A percentile compares a stretch with the other conserved stretches of the same genome.
phyloP scores from a whole-genome alignment of 2,888 invertebrate species.

The Tineola bisselliella region DNA sequence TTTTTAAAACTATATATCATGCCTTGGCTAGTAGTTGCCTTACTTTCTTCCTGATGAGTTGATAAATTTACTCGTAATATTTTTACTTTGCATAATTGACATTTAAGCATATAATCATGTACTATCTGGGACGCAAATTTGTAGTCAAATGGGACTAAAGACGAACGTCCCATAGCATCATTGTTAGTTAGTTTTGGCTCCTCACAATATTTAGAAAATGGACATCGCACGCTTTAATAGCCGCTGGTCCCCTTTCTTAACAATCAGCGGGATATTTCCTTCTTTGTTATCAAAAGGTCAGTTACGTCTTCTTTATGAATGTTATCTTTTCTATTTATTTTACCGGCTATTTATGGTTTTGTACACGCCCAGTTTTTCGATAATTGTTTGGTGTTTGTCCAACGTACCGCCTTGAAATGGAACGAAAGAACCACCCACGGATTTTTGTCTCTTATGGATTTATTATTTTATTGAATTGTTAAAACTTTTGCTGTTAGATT shows the following conservation, averaged over 20 bases:
- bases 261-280: slow-evolving; percentile 51
- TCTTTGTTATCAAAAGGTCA: slow-evolving; percentile 52
- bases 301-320: slow-evolving; percentile 34
- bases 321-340: neutral
- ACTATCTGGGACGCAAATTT: too few relatives aligned
- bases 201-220: neutral
- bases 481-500: neutral
- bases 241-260: slow-evolving; percentile 24
- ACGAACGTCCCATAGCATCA: neutral
- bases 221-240: slow-evolving; percentile 1
- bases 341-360: neutral
- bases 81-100: too few relatives aligned
- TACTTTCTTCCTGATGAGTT: too few relatives aligned
- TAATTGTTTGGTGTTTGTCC: slow-evolving; percentile 39
- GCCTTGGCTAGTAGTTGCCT: too few relatives aligned
- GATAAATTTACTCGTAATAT: too few relatives aligned
- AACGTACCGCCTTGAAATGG: slow-evolving; percentile 43
- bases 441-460: neutral
- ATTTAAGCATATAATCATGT: too few relatives aligned
- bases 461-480: neutral
- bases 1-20: neutral
- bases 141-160: neutral
- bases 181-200: slow-evolving; percentile 7
- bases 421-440: slow-evolving; percentile 8
- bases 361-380: slow-evolving; percentile 4